Evolutionary conservation across 1,140 invertebrate species (phyloP).

Genomic region (Saxidomus purpurata): DNA sequence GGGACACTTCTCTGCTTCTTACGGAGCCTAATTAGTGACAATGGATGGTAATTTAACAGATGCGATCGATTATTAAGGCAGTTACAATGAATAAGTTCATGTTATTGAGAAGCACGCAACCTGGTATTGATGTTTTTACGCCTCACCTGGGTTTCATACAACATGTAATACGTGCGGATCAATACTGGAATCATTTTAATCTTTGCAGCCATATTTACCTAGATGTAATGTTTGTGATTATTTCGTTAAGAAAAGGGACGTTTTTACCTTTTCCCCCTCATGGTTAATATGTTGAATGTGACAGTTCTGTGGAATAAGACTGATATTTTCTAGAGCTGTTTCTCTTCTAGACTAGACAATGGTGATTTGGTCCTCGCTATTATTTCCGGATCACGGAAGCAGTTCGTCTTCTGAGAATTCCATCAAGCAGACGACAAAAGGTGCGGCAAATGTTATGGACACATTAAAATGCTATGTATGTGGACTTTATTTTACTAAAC

Average conservation of each 20-base stretch:
- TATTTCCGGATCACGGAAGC: constrained; percentile 39
- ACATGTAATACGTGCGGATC: not conserved
- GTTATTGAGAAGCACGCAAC: not conserved
- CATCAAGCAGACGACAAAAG: constrained; percentile 24
- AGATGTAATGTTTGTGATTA: not conserved
- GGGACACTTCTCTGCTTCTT: no score
- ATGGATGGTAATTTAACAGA: no score
- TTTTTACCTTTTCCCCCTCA: no score
- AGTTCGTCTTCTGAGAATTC: constrained; percentile 46
- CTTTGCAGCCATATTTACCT: not conserved
- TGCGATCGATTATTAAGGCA: not conserved
- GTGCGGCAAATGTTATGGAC: not conserved
- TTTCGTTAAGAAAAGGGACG: not conserved
- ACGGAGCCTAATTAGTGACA: no score
- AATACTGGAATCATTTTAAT: not conserved
- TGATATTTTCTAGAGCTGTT: not conserved
- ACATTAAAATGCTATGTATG: constrained; percentile 56
- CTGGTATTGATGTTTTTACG: constrained; percentile 21
- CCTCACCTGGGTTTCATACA: constrained; percentile 10
- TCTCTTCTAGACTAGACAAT: constrained; percentile 7
- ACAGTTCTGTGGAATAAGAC: not conserved
- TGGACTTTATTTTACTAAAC: constrained; percentile 22
- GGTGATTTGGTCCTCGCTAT: constrained; percentile 47
- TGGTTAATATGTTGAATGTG: not conserved
- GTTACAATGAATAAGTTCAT: not conserved